Base-by-base conservation (phyloP, 1,140 invertebrate genomes). In the Meloidogyne hapla region DNA sequence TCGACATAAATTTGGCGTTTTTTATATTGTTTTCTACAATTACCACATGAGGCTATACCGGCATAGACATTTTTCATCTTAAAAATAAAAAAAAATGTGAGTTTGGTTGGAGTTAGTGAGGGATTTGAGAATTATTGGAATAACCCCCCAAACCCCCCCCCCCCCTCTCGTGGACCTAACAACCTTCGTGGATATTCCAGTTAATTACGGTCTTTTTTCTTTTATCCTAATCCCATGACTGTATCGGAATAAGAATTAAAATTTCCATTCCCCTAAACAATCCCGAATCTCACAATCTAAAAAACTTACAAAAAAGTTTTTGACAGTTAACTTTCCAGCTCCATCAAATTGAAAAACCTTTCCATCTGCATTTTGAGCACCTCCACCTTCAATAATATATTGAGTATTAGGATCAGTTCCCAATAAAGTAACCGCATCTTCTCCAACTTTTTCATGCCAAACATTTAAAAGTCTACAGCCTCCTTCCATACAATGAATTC, bases 401-500 rank as follows among this genome's bases (percentile, higher is more conserved):
- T n/a, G 3, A 42, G 2, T 67, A 42, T 42, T 25, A 18, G 65
- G 48, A 56, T n/a, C n/a, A 8, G 48, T n/a, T 8, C 48, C 48
- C n/a, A 42, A 42, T 13, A 77, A 77, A 25, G 76, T 69, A 6
- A 48, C 28, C 2, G 74, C 74, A 70, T 76, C 74, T 38, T 76
- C 74, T 21, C 74, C 74, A 21, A 76, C 64, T 23, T 77, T 38
- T 61, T 77, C 76, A n/a, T 28, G 75, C 61, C 40, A 77, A 23
- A 77, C 33, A 40, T 77, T 77, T 9, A 33, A 2, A n/a, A 77
- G 1, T 12, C 9, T 77, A 61, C 76, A 77, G 6, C 12, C 10
- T 33, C 76, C n/a, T n/a, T n/a, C 75, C 18, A 15, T 9, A 48
- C 76, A 77, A 40, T 77, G 76, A 45, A 77, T 40, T 6, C 76